Evolutionary conservation across 1,140 invertebrate genomes (phyloP), one percentile per base, ranked within the genome.

Genomic region (Conus ventricosus): DNA sequence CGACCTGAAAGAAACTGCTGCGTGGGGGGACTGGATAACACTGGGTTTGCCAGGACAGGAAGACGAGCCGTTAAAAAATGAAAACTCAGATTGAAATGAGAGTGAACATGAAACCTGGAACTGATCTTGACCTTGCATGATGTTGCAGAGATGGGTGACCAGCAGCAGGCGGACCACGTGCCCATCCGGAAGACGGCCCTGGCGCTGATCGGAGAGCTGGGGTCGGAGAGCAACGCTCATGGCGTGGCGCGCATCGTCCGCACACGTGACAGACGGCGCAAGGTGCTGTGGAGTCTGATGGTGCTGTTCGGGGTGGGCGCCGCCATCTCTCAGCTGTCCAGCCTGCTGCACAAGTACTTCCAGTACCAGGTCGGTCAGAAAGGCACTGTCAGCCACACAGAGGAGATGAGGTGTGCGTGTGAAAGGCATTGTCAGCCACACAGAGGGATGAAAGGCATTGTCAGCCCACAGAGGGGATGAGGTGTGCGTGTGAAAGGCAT

Each of bases 171-270:
- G 67, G n/a, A 80, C 75, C 81, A 27, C 53, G 51, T 67, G 71
- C 60, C 76, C 13, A 75, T 88, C n/a, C 67, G 87, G 17, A 53
- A 81, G 55, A 91, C 90, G n/a, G 93, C 92, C 78, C 67, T 93
- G 63, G 88, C 88, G n/a, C 90, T 94, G 51, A 93, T 94, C 54
- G 89, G 91, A 6, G 93, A 94, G 88, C 90, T 94, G 57, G 93
- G 92, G 39, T 92, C 93, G 5, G 93, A 94, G 88, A 94, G 93
- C 87, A 94, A 93, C 84, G 93, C 93, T 60, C 93, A 94, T 88
- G 93, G 93, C 25, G 91, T 94, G 60, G 92, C 93, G 53, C 93
- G 93, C 90, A 93, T 94, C 89, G 93, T 93, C n/a, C 93, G 91
- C n/a, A 92, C 93, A 17, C 78, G 67, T 4, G 92, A 93, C 88